These are phyloP conservation scores for Achroia grisella DNA, from an alignment of 1,140 invertebrate species.

Conservation along the genomic window DNA sequence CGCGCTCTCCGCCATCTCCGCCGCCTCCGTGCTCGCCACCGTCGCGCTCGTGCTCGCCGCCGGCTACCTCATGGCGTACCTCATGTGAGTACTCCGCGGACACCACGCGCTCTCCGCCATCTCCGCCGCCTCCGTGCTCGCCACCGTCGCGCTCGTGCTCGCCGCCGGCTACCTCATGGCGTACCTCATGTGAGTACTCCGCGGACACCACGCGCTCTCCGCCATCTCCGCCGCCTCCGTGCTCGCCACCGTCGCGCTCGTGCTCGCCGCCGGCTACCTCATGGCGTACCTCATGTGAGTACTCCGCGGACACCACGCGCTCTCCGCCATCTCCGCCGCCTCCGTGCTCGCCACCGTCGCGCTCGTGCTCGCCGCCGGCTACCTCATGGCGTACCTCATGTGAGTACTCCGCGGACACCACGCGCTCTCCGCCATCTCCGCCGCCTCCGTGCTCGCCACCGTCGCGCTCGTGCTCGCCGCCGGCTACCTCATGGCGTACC, in stretches of 20 bases:
- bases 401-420: not conserved
- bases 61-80: not conserved
- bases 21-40: not conserved
- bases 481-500: no score
- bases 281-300: not conserved
- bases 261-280: not conserved
- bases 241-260: not conserved
- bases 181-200: slow-evolving; percentile 82
- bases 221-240: not conserved
- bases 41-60: not conserved
- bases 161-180: slow-evolving; percentile 91
- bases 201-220: not conserved
- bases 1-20: slow-evolving; percentile 77
- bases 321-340: not conserved
- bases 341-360: not conserved
- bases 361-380: not conserved
- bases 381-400: not conserved
- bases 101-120: slow-evolving; percentile 66
- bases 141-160: slow-evolving; percentile 87
- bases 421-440: no score
- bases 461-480: no score
- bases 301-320: not conserved
- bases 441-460: no score
- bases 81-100: not conserved
- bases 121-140: slow-evolving; percentile 85